A percentile compares a stretch with the other conserved stretches of the same genome.
Evolutionary conservation across 2,113 vertebrate species (phyloP).

Genomic region (Onychorhynchus coronatus): DNA sequence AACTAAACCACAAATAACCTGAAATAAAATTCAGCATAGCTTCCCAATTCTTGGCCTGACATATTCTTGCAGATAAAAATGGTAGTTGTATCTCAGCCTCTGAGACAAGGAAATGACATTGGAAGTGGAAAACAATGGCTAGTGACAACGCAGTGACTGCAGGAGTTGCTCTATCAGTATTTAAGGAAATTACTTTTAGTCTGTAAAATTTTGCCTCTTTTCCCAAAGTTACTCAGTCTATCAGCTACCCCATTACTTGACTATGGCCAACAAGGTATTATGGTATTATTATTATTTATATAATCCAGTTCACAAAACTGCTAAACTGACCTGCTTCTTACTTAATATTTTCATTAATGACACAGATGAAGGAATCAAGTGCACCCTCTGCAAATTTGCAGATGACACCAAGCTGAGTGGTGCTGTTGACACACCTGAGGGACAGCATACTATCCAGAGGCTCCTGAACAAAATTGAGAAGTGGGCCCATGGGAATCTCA

Average conservation of each 20-base stretch:
- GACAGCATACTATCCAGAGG: neutral
- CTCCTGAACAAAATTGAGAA: neutral
- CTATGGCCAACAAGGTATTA: neutral
- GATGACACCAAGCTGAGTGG: neutral
- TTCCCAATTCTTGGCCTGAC: neutral
- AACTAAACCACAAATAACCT: neutral
- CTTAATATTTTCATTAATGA: neutral
- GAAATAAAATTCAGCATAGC: neutral
- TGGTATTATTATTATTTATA: neutral
- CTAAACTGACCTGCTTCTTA: neutral
- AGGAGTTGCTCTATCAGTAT: fast-evolving
- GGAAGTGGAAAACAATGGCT: neutral
- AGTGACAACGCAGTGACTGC: neutral
- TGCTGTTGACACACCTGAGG: neutral
- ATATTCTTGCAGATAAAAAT: neutral
- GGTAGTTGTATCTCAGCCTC: neutral
- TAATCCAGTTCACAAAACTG: neutral
- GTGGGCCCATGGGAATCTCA: too few species aligned
- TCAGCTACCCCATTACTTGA: neutral
- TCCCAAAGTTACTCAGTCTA: neutral
- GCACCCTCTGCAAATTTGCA: neutral
- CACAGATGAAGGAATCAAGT: neutral
- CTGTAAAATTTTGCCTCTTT: neutral
- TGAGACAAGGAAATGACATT: fast-evolving
- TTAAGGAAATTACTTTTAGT: neutral